phyloP scores from a whole-genome alignment of 2,113 vertebrate genomes.

The Coryphaenoides rupestris region DNA sequence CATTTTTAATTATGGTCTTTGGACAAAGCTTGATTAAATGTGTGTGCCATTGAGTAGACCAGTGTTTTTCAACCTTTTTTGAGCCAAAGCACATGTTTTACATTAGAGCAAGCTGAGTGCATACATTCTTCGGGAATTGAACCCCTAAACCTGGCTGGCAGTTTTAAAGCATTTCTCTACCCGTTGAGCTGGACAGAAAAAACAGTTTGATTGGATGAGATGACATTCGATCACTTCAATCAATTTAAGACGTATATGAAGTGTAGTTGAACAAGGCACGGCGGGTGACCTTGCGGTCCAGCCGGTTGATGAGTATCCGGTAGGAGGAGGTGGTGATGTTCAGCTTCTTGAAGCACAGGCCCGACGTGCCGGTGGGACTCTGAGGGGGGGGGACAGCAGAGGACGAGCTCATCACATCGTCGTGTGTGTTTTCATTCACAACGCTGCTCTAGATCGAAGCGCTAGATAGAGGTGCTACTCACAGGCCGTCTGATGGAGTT shows the following conservation, averaged over 20 bases:
- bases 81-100: no score
- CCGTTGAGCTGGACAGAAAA: no score
- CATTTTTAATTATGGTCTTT: no score
- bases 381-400: conserved; percentile 43
- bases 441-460: neutral
- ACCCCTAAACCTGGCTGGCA: no score
- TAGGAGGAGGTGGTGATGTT: conserved; percentile 83
- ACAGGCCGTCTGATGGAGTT: conserved; percentile 90
- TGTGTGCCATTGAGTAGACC: no score
- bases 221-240: neutral
- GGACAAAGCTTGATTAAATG: no score
- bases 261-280: neutral
- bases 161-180: no score
- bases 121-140: no score
- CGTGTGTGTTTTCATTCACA: neutral
- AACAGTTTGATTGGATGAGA: neutral
- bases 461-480: conserved; percentile 69
- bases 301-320: conserved; percentile 84
- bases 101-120: no score
- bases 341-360: conserved; percentile 93
- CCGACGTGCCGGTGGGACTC: conserved; percentile 83
- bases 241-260: neutral
- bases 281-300: conserved; percentile 82
- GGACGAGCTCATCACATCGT: neutral
- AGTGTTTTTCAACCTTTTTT: no score